Percentiles rank a stretch among this genome's conserved stretches.
Evolutionary conservation across 2,113 vertebrate genomes (phyloP).

Genomic region (Cryptotis parvus): DNA sequence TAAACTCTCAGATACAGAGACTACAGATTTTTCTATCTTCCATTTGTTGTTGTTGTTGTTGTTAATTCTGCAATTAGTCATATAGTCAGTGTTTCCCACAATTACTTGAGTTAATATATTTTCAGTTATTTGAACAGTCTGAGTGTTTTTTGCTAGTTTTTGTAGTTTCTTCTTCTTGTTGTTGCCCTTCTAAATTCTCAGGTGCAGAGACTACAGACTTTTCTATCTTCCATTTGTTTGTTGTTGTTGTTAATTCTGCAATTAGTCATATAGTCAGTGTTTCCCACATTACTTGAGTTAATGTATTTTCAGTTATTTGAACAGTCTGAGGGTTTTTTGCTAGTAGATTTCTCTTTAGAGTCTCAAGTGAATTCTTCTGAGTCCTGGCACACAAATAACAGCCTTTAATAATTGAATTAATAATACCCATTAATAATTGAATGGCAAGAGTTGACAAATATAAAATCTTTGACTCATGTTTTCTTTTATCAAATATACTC

Average conservation of each 20-base stretch:
- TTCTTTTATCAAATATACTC: not conserved
- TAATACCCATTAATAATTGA: not conserved
- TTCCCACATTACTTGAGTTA: not conserved
- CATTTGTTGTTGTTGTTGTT: too few relatives aligned
- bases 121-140: too few relatives aligned
- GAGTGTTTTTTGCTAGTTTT: too few relatives aligned
- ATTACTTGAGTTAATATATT: too few relatives aligned
- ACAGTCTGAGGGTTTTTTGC: not conserved
- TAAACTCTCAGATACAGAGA: too few relatives aligned
- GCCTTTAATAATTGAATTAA: too few relatives aligned
- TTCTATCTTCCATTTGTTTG: not conserved
- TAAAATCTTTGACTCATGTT: not conserved
- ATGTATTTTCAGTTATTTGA: not conserved
- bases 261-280: not conserved
- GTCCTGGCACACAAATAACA: not conserved
- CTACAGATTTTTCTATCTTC: too few relatives aligned
- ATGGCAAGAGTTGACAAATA: not conserved
- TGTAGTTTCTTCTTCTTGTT: too few relatives aligned
- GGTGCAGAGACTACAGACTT: not conserved
- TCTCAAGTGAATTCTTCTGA: constrained; percentile 1
- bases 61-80: too few relatives aligned
- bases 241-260: not conserved
- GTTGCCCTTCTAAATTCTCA: not conserved
- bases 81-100: too few relatives aligned
- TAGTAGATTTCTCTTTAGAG: not conserved